Base-by-base conservation (phyloP, 2,113 vertebrate genomes). In the Plestiodon gilberti region DNA sequence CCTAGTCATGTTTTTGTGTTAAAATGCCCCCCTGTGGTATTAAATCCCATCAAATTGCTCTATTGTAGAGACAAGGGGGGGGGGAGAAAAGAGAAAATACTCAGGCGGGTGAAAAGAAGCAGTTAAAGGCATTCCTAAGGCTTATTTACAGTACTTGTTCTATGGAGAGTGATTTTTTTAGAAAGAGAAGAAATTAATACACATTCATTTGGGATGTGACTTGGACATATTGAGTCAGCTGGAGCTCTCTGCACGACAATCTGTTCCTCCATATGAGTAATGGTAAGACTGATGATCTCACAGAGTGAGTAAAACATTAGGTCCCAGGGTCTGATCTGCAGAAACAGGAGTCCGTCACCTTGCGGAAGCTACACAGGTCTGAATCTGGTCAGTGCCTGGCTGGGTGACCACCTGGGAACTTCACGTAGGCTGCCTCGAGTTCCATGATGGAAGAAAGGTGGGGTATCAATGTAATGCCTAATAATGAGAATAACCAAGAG, bases 1-100 rank as follows among this genome's bases (percentile, higher is more conserved):
- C 89, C 84, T 83, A 71, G 22, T 40, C 82, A 82, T 52, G 70
- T 86, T 90, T 93, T 90, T 95, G 83, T 93, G 89, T 89, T 94
- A 94, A 90, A 77, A 95, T 92, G 3, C 78, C 35, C 33, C 30
- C 76, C 65, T 88, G 87, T 87, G 61, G 88, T 91, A 89, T 89
- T 80, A 92, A 89, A 90, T 86, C 52, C 22, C 91, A 89, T 84
- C 43, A n/a, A 10, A 80, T 81, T 89, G 85, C 75, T 57, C 84
- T 87, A 86, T 33, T 92, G 81, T 76, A 75, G 59, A 25, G 11
- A 64, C 83, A 71, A 89, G 35, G 74, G 35, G n/a, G 4, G 1
- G 15, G 17, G 15, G 35, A 85, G 11, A 78, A 81, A 79, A 30
- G 52, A 1, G 48, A 81, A 59, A 81, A 81, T 22, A 38, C 43